A percentile compares a stretch with the other conserved stretches of the same genome.
phyloP scores from a whole-genome alignment of 2,888 invertebrate species.

The Koerneria pararmatus region DNA sequence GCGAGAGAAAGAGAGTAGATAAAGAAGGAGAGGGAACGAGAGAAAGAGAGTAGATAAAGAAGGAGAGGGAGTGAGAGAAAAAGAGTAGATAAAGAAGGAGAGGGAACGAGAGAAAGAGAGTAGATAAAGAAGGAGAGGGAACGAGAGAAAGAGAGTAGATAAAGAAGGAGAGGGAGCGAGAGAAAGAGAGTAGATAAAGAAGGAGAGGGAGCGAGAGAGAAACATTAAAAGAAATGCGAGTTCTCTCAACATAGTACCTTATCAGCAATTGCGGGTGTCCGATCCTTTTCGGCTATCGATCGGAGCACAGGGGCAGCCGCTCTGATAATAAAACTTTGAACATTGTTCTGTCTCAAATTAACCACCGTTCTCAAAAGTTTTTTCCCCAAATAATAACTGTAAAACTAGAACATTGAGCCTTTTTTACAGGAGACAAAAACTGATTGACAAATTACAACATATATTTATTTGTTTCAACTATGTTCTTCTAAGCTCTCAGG shows the following conservation, averaged over 20 bases:
- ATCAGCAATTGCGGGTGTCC: constrained; percentile 3
- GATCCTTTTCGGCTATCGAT: not conserved
- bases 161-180: not conserved
- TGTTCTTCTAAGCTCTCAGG: no score
- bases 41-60: constrained; percentile 2
- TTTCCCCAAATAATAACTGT: no score
- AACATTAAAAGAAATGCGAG: not conserved
- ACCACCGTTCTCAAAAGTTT: no score
- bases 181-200: not conserved
- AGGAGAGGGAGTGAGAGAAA: constrained; percentile 12
- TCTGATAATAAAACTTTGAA: no score
- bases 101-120: not conserved
- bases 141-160: no score
- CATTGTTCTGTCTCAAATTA: no score
- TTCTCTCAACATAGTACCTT: not conserved
- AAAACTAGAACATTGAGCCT: no score
- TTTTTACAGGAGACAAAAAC: no score
- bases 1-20: not conserved
- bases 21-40: not conserved
- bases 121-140: not conserved
- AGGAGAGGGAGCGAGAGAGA: not conserved
- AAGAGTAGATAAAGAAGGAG: not conserved
- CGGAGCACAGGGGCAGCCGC: constrained; percentile 8
- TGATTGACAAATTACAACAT: no score
- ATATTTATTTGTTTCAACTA: no score